phyloP scores from a whole-genome alignment of 1,140 invertebrate species.

The Melipona quadrifasciata region DNA sequence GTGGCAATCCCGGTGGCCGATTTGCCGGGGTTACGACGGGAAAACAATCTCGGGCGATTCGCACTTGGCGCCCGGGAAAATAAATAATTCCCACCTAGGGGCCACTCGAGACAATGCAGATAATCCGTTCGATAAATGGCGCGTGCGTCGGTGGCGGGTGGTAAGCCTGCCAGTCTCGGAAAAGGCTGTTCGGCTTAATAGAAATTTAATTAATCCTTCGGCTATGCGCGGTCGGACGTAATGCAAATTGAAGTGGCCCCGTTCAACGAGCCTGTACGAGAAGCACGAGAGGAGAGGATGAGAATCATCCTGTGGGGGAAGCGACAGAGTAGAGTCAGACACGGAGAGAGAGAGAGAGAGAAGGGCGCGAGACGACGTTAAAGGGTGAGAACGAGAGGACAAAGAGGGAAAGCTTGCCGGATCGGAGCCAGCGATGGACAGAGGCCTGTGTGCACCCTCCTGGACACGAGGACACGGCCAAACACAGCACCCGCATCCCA shows the following conservation, averaged over 20 bases:
- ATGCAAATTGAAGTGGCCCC: slow-evolving; percentile 76
- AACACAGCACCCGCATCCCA: slow-evolving; percentile 76
- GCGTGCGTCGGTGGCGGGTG: slow-evolving; percentile 48
- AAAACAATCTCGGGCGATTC: slow-evolving; percentile 40
- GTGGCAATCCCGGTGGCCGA: neutral
- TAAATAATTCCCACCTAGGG: slow-evolving; percentile 59
- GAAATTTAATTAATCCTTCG: slow-evolving; percentile 81
- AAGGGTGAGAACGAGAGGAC: slow-evolving; percentile 23
- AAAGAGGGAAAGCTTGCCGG: neutral
- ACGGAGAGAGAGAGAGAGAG: slow-evolving; percentile 10
- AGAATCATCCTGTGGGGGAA: neutral
- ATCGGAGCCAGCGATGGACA: slow-evolving; percentile 46
- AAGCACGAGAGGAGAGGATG: slow-evolving; percentile 8
- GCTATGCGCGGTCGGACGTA: slow-evolving; percentile 76
- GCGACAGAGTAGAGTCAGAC: too few relatives aligned
- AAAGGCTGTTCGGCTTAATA: slow-evolving; percentile 76
- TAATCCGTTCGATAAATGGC: slow-evolving; percentile 72
- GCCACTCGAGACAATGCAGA: slow-evolving; percentile 58
- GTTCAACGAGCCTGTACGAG: slow-evolving; percentile 57
- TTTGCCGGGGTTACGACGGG: neutral
- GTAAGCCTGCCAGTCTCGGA: slow-evolving; percentile 54
- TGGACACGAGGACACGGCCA: slow-evolving; percentile 64
- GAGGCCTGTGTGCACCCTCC: slow-evolving; percentile 53
- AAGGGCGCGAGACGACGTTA: slow-evolving; percentile 35
- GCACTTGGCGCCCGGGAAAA: slow-evolving; percentile 20